Conservation (phyloP, 2,888 invertebrate genomes). For the Epirrhoe tristata region DNA sequence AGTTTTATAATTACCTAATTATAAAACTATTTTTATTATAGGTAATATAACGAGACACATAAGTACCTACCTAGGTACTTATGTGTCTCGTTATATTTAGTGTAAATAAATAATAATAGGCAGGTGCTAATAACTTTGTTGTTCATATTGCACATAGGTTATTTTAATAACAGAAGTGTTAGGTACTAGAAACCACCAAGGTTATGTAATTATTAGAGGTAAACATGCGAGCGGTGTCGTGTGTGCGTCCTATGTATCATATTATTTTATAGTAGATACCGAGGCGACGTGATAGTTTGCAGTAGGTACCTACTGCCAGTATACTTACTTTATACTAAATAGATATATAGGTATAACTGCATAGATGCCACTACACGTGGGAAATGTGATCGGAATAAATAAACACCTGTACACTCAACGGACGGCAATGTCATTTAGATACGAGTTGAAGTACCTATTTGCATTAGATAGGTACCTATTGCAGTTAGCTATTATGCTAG, state of each 20-base stretch:
- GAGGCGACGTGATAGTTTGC: conserved; percentile 26
- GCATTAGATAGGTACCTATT: conserved; percentile 4
- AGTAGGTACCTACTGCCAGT: conserved; percentile 6
- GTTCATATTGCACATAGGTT: conserved; percentile 5
- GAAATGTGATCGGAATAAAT: conserved; percentile 73
- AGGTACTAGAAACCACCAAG: conserved; percentile 24
- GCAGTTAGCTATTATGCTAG: conserved; percentile 13
- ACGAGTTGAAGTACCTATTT: conserved; percentile 39
- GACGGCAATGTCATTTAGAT: conserved; percentile 52
- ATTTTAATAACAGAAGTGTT: conserved; percentile 9
- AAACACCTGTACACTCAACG: conserved; percentile 54
- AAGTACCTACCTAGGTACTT: no score
- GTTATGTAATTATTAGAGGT: conserved; percentile 45
- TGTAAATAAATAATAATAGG: not conserved
- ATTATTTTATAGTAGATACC: conserved; percentile 29
- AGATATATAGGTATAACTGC: conserved; percentile 48
- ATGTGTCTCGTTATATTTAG: not conserved
- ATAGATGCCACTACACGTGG: conserved; percentile 60
- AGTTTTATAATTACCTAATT: no score
- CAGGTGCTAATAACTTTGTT: not conserved
- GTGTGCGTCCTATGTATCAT: conserved; percentile 24
- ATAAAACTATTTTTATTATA: no score
- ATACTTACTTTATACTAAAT: conserved; percentile 50
- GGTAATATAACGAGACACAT: no score
- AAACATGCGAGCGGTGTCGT: conserved; percentile 45